A percentile compares a stretch with the other conserved stretches of the same genome.
Evolutionary conservation across 2,113 vertebrate genomes (phyloP).

Genomic region (Brachyistius frenatus): DNA sequence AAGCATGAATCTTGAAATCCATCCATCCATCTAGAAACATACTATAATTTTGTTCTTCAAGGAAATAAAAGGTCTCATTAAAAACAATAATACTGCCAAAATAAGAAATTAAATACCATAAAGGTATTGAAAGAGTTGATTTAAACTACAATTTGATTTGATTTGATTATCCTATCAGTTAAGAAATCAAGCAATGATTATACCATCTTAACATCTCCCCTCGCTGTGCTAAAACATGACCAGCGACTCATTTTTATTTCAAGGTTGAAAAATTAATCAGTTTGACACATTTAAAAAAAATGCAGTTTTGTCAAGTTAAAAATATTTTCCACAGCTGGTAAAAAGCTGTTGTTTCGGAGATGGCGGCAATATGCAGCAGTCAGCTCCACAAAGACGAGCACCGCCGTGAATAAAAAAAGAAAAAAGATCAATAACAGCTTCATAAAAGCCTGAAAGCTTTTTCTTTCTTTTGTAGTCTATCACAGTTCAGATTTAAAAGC

Average conservation of each 20-base stretch:
- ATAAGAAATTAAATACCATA: too few species aligned
- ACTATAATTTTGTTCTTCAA: too few species aligned
- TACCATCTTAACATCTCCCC: background rate
- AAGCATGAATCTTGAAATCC: too few species aligned
- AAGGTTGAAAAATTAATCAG: background rate
- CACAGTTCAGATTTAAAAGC: conserved; percentile 30
- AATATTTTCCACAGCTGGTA: conserved; percentile 2
- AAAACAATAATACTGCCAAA: too few species aligned
- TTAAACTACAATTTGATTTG: too few species aligned
- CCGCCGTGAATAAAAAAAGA: conserved; percentile 11
- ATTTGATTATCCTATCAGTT: background rate
- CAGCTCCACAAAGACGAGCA: conserved; percentile 18
- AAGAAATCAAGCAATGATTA: too few species aligned
- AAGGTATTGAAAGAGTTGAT: too few species aligned
- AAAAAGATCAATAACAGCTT: conserved; percentile 54
- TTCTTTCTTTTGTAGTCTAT: conserved; percentile 47
- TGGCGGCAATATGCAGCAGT: conserved; percentile 16
- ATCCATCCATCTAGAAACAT: too few species aligned
- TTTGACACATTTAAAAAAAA: too few species aligned
- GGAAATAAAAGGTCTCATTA: too few species aligned
- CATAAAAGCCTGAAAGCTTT: conserved; percentile 53
- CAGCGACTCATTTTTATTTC: background rate
- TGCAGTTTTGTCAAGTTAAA: background rate
- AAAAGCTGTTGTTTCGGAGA: conserved; percentile 17
- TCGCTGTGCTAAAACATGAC: background rate